Percentiles rank a stretch among this genome's conserved stretches.
phyloP scores from a whole-genome alignment of 2,888 invertebrate genomes.

The Andrena praecox region DNA sequence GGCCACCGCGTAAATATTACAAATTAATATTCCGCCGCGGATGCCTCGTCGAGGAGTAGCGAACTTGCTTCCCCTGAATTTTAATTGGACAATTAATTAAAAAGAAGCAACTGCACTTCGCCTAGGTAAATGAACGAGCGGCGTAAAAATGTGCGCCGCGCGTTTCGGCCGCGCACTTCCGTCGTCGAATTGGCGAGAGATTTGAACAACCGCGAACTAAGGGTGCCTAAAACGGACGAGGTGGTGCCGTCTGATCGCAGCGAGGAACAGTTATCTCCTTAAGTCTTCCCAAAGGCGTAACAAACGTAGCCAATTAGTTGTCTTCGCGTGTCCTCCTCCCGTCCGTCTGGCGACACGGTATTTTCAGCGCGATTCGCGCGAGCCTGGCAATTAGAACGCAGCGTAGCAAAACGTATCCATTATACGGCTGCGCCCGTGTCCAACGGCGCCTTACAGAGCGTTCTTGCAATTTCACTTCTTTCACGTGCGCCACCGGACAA shows the following conservation, averaged over 20 bases:
- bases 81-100: slow-evolving; percentile 59
- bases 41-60: slow-evolving; percentile 9
- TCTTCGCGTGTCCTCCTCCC: slow-evolving; percentile 22
- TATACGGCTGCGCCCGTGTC: slow-evolving; percentile 30
- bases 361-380: slow-evolving; percentile 51
- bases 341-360: slow-evolving; percentile 31
- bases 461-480: slow-evolving; percentile 50
- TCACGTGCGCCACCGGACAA: slow-evolving; percentile 54
- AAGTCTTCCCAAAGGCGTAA: slow-evolving; percentile 40
- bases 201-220: background rate
- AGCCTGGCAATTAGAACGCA: slow-evolving; percentile 52
- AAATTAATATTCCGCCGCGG: slow-evolving; percentile 36
- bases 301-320: slow-evolving; percentile 55
- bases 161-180: slow-evolving; percentile 17
- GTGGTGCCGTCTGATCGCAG: too few species aligned
- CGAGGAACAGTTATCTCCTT: background rate
- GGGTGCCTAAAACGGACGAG: background rate
- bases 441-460: slow-evolving; percentile 23
- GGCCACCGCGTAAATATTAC: slow-evolving; percentile 8
- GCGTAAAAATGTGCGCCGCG: slow-evolving; percentile 5
- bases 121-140: slow-evolving; percentile 15
- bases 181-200: slow-evolving; percentile 1
- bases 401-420: slow-evolving; percentile 56
- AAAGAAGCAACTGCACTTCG: slow-evolving; percentile 15
- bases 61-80: slow-evolving; percentile 39